phyloP scores from a whole-genome alignment of 2,797 vertebrate species.

The Rhinichthys osculus region DNA sequence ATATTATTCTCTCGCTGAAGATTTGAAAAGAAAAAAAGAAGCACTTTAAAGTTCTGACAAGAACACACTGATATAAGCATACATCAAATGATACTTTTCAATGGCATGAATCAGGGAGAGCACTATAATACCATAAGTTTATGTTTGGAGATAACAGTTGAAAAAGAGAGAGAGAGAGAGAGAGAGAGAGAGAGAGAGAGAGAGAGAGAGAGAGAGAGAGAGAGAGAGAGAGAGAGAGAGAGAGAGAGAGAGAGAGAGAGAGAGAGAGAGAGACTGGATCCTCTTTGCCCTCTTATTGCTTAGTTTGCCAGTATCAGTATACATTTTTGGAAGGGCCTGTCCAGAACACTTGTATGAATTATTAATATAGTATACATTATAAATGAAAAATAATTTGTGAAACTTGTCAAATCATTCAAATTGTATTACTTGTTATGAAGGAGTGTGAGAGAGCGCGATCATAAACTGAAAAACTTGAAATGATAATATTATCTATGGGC shows the following conservation, averaged over 20 bases:
- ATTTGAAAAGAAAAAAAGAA: neutral
- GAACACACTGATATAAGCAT: neutral
- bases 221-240: too few species aligned
- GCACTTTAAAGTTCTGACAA: neutral
- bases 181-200: too few species aligned
- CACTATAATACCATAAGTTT: neutral
- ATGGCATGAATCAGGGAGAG: neutral
- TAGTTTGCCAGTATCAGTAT: neutral
- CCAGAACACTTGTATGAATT: neutral
- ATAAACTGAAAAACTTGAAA: slow-evolving; percentile 5
- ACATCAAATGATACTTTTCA: neutral
- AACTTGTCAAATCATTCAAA: slow-evolving; percentile 22
- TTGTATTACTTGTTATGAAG: neutral
- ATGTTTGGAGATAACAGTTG: too few species aligned
- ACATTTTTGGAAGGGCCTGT: neutral
- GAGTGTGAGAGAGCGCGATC: neutral
- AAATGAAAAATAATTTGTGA: slow-evolving; percentile 20
- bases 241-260: too few species aligned
- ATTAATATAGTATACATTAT: slow-evolving; percentile 28
- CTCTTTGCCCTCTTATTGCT: neutral
- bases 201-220: too few species aligned
- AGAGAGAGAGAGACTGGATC: neutral
- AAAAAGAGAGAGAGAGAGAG: too few species aligned
- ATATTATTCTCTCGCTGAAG: slow-evolving; percentile 5
- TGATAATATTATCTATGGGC: neutral